Conservation (phyloP, 1,140 invertebrate species). For the Zaprionus camerounensis region DNA sequence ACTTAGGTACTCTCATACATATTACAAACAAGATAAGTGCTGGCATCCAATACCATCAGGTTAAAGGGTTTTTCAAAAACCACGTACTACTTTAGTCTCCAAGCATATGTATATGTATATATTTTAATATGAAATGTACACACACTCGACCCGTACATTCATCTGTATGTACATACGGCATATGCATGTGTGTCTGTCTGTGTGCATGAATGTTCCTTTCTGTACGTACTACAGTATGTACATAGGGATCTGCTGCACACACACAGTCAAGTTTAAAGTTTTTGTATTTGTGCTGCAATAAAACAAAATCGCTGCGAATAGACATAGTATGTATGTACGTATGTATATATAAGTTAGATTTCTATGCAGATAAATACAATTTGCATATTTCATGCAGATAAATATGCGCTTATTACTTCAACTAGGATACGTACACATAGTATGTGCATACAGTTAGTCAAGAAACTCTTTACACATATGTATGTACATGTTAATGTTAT, state of each 20-base stretch:
- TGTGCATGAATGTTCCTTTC: slow-evolving; percentile 1
- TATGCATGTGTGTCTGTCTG: not conserved
- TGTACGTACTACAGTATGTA: slow-evolving; percentile 5
- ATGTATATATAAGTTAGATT: not conserved
- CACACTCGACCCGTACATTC: not conserved
- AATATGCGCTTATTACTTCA: not conserved
- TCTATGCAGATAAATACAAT: not conserved
- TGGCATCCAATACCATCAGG: not conserved
- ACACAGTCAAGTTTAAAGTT: not conserved
- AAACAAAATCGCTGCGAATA: slow-evolving; percentile 2
- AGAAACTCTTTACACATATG: not conserved
- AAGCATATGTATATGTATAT: slow-evolving; percentile 4
- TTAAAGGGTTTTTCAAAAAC: slow-evolving; percentile 23
- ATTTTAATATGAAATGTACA: slow-evolving; percentile 12
- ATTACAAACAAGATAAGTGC: slow-evolving; percentile 5
- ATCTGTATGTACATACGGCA: not conserved
- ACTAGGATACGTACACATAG: not conserved
- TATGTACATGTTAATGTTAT: not conserved
- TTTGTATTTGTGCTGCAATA: slow-evolving; percentile 7
- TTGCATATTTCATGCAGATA: slow-evolving; percentile 2
- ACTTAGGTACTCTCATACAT: not conserved
- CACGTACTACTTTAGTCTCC: slow-evolving; percentile 18
- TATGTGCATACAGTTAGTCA: not conserved
- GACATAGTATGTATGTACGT: not conserved
- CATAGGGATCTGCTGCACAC: slow-evolving; percentile 7